Evolutionary conservation across 1,140 invertebrate species (phyloP).

Genomic region (Drosophila nigromelanica): DNA sequence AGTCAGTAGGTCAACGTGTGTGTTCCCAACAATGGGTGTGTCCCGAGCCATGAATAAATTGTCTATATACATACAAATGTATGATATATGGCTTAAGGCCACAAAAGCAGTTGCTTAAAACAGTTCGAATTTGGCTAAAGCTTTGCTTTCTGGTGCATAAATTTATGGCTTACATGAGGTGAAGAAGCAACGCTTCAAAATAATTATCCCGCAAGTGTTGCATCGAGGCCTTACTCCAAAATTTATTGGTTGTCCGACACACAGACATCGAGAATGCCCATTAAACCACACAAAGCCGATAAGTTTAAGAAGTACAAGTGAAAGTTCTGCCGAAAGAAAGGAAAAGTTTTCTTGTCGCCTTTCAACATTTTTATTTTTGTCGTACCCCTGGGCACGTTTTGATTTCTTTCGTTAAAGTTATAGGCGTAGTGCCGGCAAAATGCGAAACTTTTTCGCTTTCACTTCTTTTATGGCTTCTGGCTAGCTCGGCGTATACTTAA

Average conservation of each 20-base stretch:
- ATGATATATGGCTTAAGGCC: constrained; percentile 32
- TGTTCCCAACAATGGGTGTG: constrained; percentile 29
- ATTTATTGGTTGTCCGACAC: constrained; percentile 43
- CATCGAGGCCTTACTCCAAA: background rate
- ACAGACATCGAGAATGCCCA: constrained; percentile 20
- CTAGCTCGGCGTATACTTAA: constrained; percentile 45
- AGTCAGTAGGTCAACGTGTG: constrained; percentile 45
- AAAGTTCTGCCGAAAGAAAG: constrained; percentile 43
- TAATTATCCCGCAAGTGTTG: constrained; percentile 17
- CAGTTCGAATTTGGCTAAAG: constrained; percentile 1
- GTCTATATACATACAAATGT: constrained; percentile 9
- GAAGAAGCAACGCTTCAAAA: constrained; percentile 4
- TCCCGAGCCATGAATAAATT: background rate
- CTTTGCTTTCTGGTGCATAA: constrained; percentile 22
- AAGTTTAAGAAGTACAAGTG: constrained; percentile 41
- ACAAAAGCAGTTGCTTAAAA: constrained; percentile 31
- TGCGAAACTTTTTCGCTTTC: constrained; percentile 48
- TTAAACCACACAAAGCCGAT: constrained; percentile 21
- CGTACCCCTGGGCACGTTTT: constrained; percentile 58
- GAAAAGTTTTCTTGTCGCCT: constrained; percentile 57
- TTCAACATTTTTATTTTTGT: constrained; percentile 28
- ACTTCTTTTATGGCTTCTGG: constrained; percentile 47
- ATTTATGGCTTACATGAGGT: constrained; percentile 27
- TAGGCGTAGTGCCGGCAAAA: no score
- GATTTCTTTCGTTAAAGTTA: constrained; percentile 43